Evolutionary conservation across 2,888 invertebrate genomes (phyloP), one percentile per base, ranked within the genome.

Genomic region (Apotomis betuletana): DNA sequence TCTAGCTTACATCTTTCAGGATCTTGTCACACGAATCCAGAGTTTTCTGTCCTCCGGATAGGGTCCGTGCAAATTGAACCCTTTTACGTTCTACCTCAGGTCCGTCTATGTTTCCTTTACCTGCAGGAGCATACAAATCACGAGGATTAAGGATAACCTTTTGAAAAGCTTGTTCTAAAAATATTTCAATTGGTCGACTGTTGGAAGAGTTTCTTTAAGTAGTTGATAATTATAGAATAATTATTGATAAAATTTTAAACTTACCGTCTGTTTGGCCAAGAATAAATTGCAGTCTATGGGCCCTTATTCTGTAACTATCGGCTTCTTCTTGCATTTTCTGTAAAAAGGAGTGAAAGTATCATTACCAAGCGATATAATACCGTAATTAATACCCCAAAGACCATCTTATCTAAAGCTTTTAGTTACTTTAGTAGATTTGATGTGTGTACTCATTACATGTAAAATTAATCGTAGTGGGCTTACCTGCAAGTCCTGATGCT

Each of bases 401-500:
- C 27, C 27, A 27, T 27, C 27, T 27, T 1, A 27, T 27, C 27
- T 2, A 27, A 27, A 27, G 27, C 27, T 27, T 27, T 27, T 27
- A 27, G 27, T 27, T 27, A 27, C 27, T 27, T 27, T 27, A 27
- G 27, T 27, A 27, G 27, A 27, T 2, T n/a, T n/a, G n/a, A 44
- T 44, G 0, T 44, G 44, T 2, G 27, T 27, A 27, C 27, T 27
- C 44, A 0, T 44, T 44, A 44, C 44, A 44, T 44, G 44, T 0
- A 5, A 3, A 44, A n/a, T n/a, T n/a, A 44, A 8, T 44, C 6
- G 1, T 8, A 0, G 3, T 5, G 44, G 44, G 44, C 44, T 79
- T 81, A 96, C 96, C 91, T 97, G 96, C 86, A 96, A 96, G 74
- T 96, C 96, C 82, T 97, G 97, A 0, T 98, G 97, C 83, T 98